Evolutionary conservation across 2,888 invertebrate species (phyloP).

Genomic region (Eupithecia vulgata): DNA sequence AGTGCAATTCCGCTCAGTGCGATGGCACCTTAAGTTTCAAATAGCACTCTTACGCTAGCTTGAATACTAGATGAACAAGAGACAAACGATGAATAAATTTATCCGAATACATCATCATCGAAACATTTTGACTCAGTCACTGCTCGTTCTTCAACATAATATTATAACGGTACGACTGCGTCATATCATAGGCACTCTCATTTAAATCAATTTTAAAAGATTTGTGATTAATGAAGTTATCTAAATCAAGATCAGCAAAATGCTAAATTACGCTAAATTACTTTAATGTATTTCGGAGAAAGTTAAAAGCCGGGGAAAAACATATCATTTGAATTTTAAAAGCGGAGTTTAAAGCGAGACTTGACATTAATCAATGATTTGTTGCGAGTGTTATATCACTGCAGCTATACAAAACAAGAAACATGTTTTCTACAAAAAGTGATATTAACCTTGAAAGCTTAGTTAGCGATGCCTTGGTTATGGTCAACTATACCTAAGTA

Average conservation of each 20-base stretch:
- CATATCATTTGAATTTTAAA: slow-evolving; percentile 13
- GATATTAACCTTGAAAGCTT: slow-evolving; percentile 19
- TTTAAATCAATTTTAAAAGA: background rate
- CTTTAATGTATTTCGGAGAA: slow-evolving; percentile 3
- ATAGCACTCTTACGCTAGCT: too few relatives aligned
- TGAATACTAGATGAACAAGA: too few relatives aligned
- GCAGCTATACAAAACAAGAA: background rate
- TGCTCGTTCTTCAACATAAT: background rate
- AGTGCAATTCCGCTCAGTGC: too few relatives aligned
- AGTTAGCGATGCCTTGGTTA: slow-evolving; percentile 41
- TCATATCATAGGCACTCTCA: background rate
- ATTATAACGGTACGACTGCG: too few relatives aligned
- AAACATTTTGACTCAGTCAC: background rate
- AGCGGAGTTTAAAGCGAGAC: slow-evolving; percentile 4
- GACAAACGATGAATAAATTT: background rate
- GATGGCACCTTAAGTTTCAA: too few relatives aligned
- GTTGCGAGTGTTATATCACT: background rate
- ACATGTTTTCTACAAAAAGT: slow-evolving; percentile 8
- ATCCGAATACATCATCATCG: background rate
- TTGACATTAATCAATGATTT: background rate
- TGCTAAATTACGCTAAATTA: slow-evolving; percentile 3
- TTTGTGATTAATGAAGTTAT: background rate
- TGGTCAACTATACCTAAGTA: background rate
- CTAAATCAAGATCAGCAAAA: background rate
- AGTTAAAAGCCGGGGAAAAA: slow-evolving; percentile 1